Base-by-base conservation (phyloP, 2,797 vertebrate genomes). In the Trachops cirrhosus region DNA sequence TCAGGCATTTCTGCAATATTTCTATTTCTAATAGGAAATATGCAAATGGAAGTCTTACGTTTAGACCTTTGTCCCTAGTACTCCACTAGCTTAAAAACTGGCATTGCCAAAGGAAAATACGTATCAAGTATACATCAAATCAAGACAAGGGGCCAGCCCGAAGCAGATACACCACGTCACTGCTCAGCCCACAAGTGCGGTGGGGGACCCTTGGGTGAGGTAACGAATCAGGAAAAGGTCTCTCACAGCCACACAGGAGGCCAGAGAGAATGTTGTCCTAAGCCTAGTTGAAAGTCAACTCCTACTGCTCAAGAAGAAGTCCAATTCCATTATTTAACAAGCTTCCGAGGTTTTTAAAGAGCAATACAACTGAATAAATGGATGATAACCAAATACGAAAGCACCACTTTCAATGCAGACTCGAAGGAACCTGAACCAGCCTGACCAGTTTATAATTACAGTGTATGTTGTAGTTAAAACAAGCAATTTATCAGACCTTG, bases 401-500 rank as follows among this genome's bases (percentile, higher is more conserved):
- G 12, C 15, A 24, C 7, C 6, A 41, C 2, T 32, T 52, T 96
- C 64, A 94, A 46, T 32, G 6, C 22, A 95, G 67, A 86, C 34
- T 64, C 82, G 92, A 93, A 95, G 67, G 67, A 79, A 80, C 83
- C 22, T 86, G 89, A 97, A 85, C 52, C 34, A 46, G 19, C 48
- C n/a, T 4, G 22, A 24, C 67, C 83, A 87, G 78, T 93, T 93
- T 89, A 32, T 96, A 87, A 91, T 87, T 68, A 95, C n/a, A 70
- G 37, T 16, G 59, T 21, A 6, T 70, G 8, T 26, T 57, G 44
- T 85, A 94, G 95, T 87, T 86, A 94, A 67, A 77, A 77, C 0
- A 9, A 80, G 26, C 10, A 32, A 90, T 96, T 93, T 90, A 54
- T 92, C 64, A 94, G 71, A 92, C 90, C 3, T 68, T 92, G 78